Evolutionary conservation across 2,113 vertebrate species (phyloP).

Genomic region (Pampusana beccarii): DNA sequence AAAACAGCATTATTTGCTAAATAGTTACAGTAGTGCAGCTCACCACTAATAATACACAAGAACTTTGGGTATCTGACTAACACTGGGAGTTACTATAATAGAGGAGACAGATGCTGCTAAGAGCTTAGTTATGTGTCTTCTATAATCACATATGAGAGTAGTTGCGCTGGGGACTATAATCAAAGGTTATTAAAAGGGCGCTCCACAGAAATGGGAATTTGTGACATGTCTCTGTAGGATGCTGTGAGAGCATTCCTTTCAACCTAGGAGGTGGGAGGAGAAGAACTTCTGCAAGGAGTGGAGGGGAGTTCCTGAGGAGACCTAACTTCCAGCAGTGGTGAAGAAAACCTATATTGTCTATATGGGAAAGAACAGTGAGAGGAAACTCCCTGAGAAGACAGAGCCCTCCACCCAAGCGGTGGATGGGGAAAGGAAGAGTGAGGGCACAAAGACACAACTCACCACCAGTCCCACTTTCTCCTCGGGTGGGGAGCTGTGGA

Average conservation of each 20-base stretch:
- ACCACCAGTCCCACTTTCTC: conserved; percentile 76
- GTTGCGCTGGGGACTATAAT: not conserved
- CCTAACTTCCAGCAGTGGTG: not conserved
- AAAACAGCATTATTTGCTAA: not conserved
- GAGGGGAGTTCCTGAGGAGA: not conserved
- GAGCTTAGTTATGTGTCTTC: not conserved
- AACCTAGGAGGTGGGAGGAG: not conserved
- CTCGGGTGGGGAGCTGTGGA: conserved; percentile 76
- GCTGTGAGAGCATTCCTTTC: not conserved
- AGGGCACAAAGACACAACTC: conserved; percentile 35
- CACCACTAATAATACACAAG: not conserved
- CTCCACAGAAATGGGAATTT: not conserved
- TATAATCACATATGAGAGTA: not conserved
- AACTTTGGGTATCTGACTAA: not conserved
- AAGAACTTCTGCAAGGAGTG: not conserved
- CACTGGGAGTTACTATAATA: not conserved
- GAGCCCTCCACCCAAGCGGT: not conserved
- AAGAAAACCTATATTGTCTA: not conserved
- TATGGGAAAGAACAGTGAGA: not conserved
- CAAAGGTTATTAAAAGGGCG: not conserved
- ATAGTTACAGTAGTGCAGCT: not conserved
- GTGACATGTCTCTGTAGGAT: not conserved
- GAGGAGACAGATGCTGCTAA: not conserved
- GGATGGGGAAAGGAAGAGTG: not conserved
- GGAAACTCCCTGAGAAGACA: not conserved